Conservation (phyloP, 2,888 invertebrate genomes). For the Euplexia lucipara region DNA sequence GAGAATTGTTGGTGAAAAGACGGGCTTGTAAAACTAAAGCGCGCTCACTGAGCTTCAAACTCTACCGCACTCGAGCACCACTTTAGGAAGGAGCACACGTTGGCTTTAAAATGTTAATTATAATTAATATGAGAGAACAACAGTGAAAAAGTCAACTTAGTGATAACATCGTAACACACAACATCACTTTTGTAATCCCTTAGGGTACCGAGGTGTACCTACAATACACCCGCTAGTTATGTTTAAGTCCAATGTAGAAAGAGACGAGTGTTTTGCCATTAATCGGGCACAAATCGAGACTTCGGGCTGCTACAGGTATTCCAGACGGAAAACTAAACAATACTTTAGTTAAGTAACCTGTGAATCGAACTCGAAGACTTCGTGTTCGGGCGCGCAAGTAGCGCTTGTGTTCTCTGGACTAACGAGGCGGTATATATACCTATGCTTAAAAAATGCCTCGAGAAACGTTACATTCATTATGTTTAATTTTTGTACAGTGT, state of each 20-base stretch:
- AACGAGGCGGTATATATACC: neutral
- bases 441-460: neutral
- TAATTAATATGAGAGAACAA: constrained; percentile 37
- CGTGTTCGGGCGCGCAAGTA: too few species aligned
- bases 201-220: too few species aligned
- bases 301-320: too few species aligned
- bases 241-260: too few species aligned
- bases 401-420: too few species aligned
- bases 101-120: constrained; percentile 44
- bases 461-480: constrained; percentile 6
- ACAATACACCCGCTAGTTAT: too few species aligned
- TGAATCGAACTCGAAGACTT: too few species aligned
- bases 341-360: too few species aligned
- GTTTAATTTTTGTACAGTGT: neutral
- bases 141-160: constrained; percentile 19
- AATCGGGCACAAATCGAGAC: too few species aligned
- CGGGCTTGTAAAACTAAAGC: constrained; percentile 43
- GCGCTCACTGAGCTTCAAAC: constrained; percentile 40
- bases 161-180: neutral
- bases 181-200: too few species aligned
- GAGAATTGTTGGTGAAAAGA: constrained; percentile 36
- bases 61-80: constrained; percentile 34
- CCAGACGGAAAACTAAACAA: too few species aligned
- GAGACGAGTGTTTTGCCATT: too few species aligned
- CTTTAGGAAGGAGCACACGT: constrained; percentile 26